Evolutionary conservation across 2,888 invertebrate species (phyloP).

Genomic region (Meghimatium bilineatum): DNA sequence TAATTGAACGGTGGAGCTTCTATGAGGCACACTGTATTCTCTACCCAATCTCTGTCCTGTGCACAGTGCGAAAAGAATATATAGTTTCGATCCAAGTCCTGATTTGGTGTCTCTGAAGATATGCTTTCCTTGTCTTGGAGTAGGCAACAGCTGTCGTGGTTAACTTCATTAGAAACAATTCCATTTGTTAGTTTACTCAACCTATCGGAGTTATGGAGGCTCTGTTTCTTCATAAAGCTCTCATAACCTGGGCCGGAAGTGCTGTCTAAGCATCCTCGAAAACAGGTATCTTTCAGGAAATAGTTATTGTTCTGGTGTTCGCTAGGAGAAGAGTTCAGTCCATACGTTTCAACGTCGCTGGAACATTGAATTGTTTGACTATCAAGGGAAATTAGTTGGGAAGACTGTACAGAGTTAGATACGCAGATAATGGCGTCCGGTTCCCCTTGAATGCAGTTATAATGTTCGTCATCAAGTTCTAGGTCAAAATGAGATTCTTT

Average conservation of each 20-base stretch:
- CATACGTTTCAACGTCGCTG: background rate
- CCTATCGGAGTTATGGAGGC: constrained; percentile 9
- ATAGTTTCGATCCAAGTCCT: constrained; percentile 67
- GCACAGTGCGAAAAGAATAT: constrained; percentile 68
- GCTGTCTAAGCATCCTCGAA: background rate
- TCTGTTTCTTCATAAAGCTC: background rate
- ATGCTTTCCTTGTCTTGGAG: constrained; percentile 43
- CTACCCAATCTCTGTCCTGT: constrained; percentile 65
- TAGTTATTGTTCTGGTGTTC: constrained; percentile 25
- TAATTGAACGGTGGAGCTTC: constrained; percentile 64
- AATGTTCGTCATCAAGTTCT: background rate
- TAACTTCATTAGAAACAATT: background rate
- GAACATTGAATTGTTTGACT: constrained; percentile 16
- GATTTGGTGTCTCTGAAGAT: constrained; percentile 55
- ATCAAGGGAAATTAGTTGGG: constrained; percentile 11
- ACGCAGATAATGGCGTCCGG: constrained; percentile 40
- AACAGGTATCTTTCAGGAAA: background rate
- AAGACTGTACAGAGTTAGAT: constrained; percentile 43
- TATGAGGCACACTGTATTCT: constrained; percentile 59
- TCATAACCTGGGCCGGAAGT: background rate
- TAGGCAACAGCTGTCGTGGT: background rate
- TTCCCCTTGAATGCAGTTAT: background rate
- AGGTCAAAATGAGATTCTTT: background rate
- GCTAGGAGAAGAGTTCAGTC: background rate
- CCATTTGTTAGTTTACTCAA: background rate